Evolutionary conservation across 2,888 invertebrate genomes (phyloP).

Genomic region (Papilio gigon): DNA sequence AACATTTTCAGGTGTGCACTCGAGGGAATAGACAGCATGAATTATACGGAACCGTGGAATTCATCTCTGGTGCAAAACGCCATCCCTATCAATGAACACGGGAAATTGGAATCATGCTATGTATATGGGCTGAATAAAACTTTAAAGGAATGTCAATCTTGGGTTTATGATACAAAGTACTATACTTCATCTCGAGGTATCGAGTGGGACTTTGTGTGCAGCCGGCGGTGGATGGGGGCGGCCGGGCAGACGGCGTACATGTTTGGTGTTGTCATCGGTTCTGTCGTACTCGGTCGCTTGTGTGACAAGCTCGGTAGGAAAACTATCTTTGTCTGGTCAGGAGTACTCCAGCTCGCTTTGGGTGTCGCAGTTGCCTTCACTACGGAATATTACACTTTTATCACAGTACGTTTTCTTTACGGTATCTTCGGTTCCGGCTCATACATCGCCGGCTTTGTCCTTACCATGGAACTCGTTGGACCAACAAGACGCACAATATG

Average conservation of each 20-base stretch:
- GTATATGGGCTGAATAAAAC: slow-evolving; percentile 76
- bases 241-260: slow-evolving; percentile 90
- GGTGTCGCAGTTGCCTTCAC: slow-evolving; percentile 89
- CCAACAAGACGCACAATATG: slow-evolving; percentile 90
- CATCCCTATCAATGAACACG: slow-evolving; percentile 83
- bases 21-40: slow-evolving; percentile 80
- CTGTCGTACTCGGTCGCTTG: slow-evolving; percentile 88
- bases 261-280: slow-evolving; percentile 92
- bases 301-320: slow-evolving; percentile 92
- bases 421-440: slow-evolving; percentile 93
- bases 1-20: slow-evolving; percentile 83
- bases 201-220: slow-evolving; percentile 93
- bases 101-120: slow-evolving; percentile 84
- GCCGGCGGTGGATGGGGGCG: slow-evolving; percentile 91
- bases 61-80: slow-evolving; percentile 75
- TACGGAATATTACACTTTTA: slow-evolving; percentile 87
- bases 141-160: slow-evolving; percentile 72
- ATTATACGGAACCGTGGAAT: slow-evolving; percentile 80
- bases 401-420: slow-evolving; percentile 86
- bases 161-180: slow-evolving; percentile 89
- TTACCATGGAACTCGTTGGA: slow-evolving; percentile 92
- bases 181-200: slow-evolving; percentile 88
- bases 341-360: slow-evolving; percentile 86
- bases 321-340: slow-evolving; percentile 89
- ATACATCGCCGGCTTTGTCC: slow-evolving; percentile 85